A percentile compares a stretch with the other conserved stretches of the same genome.
Evolutionary conservation across 2,888 invertebrate genomes (phyloP).

Genomic region (Volucella zonaria): DNA sequence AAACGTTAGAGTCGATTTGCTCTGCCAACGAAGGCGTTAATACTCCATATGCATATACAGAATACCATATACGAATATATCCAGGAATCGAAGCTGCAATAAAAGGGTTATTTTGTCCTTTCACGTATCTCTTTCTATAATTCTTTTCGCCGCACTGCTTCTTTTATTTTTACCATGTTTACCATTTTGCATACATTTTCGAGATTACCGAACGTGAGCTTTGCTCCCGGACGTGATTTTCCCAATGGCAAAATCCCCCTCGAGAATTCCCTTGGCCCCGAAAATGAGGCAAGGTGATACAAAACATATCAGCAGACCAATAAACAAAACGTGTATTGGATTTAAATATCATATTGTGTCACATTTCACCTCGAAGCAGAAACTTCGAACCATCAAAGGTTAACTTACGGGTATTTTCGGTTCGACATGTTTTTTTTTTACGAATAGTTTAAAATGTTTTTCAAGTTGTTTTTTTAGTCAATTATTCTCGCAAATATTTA

Average conservation of each 20-base stretch:
- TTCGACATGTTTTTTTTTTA: neutral
- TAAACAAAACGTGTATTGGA: constrained; percentile 73
- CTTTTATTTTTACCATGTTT: constrained; percentile 60
- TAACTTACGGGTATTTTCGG: neutral
- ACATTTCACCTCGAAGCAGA: constrained; percentile 48
- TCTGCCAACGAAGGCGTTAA: constrained; percentile 36
- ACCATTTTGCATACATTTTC: constrained; percentile 71
- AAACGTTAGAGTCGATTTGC: constrained; percentile 5
- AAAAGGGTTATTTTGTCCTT: constrained; percentile 73
- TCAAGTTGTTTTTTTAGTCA: constrained; percentile 19
- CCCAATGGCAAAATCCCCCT: constrained; percentile 19
- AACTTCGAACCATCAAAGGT: constrained; percentile 21
- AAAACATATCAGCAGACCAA: constrained; percentile 72
- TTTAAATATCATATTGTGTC: constrained; percentile 70
- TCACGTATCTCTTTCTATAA: constrained; percentile 73
- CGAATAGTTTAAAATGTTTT: neutral
- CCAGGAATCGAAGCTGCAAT: constrained; percentile 60
- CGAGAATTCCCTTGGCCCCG: neutral
- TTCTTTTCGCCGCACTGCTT: constrained; percentile 57
- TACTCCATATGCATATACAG: constrained; percentile 17
- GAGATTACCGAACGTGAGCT: constrained; percentile 73
- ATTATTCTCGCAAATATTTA: constrained; percentile 28
- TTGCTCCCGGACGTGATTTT: constrained; percentile 69
- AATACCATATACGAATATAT: constrained; percentile 20
- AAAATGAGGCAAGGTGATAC: constrained; percentile 51